These are phyloP conservation scores for Vultur gryphus DNA, from an alignment of 2,797 vertebrate species.

Conservation along the genomic window DNA sequence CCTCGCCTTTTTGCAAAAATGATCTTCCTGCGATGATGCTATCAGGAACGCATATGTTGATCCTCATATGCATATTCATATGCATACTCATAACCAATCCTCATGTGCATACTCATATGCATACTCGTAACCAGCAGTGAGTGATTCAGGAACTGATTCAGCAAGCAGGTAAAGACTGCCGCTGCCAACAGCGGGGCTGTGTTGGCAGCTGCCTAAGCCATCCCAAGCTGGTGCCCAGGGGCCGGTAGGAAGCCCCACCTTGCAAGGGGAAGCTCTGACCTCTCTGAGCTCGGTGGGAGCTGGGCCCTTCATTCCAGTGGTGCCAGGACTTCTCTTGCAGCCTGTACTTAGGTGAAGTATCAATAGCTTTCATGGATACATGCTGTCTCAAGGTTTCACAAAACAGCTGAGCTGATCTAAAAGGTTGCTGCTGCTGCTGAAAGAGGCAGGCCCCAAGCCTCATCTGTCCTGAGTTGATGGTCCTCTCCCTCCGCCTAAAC, in stretches of 20 bases:
- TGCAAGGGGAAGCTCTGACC: background rate
- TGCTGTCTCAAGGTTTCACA: background rate
- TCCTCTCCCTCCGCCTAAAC: background rate
- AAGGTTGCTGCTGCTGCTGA: background rate
- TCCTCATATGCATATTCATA: background rate
- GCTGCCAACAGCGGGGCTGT: background rate
- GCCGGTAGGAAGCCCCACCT: background rate
- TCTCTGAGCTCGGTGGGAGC: background rate
- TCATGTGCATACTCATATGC: background rate
- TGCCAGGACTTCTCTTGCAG: background rate
- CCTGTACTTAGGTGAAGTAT: background rate
- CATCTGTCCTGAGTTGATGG: too few relatives aligned
- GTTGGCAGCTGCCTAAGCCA: background rate
- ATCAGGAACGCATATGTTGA: background rate
- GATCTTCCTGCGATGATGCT: fast-evolving
- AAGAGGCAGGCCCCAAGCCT: background rate
- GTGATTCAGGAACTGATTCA: background rate
- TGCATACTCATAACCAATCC: background rate
- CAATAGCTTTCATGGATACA: fast-evolving
- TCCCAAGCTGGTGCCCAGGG: background rate
- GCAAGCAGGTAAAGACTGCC: background rate
- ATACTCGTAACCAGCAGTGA: background rate
- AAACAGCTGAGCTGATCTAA: background rate
- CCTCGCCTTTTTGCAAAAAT: background rate
- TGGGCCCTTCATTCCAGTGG: background rate